Percentiles rank a stretch among this genome's conserved stretches.
These are phyloP conservation scores for Zoanthus sociatus DNA, from an alignment of 92 coral and sea anemone species.

Conservation along the genomic window DNA sequence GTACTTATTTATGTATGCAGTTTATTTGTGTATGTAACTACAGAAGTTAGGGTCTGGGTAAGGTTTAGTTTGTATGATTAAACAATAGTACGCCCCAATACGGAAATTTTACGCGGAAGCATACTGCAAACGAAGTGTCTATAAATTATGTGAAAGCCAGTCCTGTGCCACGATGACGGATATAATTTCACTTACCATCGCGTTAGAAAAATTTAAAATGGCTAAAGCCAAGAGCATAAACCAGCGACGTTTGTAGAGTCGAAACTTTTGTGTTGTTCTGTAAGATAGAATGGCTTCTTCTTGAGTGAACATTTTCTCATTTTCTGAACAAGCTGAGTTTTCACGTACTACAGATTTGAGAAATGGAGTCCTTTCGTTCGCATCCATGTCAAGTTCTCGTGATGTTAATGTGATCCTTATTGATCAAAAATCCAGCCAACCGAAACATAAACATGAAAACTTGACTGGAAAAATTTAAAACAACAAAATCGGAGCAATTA, in stretches of 20 bases:
- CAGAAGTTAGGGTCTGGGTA: too few species aligned
- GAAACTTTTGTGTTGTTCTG: constrained; percentile 42
- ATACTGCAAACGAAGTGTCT: too few species aligned
- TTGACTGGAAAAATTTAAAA: background rate
- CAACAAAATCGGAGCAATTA: background rate
- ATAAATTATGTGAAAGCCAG: too few species aligned
- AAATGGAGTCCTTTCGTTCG: constrained; percentile 57
- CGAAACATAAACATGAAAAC: background rate
- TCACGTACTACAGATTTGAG: constrained; percentile 43
- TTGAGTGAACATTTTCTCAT: constrained; percentile 56
- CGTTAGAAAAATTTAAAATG: constrained; percentile 83
- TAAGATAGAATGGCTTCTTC: constrained; percentile 58
- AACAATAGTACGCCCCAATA: too few species aligned
- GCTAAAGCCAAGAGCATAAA: constrained; percentile 83
- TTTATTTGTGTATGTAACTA: too few species aligned
- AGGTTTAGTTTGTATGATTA: too few species aligned
- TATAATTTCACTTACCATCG: constrained; percentile 74
- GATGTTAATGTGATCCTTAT: background rate
- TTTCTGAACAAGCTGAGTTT: background rate
- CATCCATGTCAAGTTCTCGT: constrained; percentile 15
- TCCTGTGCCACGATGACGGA: too few species aligned
- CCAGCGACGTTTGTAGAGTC: constrained; percentile 85
- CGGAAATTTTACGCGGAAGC: too few species aligned
- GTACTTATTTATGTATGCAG: too few species aligned
- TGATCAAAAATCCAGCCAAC: background rate